These are phyloP conservation scores for Tachina lurida DNA, from an alignment of 2,888 invertebrate species.

Conservation along the genomic window DNA sequence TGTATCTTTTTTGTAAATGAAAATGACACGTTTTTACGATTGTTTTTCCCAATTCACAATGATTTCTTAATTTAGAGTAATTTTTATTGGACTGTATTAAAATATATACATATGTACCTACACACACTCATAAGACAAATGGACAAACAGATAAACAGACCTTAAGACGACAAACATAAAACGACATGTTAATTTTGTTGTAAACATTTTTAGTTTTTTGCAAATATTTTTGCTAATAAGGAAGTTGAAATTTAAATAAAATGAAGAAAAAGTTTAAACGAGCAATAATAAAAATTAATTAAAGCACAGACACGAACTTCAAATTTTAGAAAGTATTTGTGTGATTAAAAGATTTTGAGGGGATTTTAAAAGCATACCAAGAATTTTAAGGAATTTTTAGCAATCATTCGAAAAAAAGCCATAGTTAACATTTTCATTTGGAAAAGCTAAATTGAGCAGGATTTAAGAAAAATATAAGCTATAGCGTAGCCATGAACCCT, in stretches of 20 bases:
- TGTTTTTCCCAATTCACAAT: constrained; percentile 51
- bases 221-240: constrained; percentile 53
- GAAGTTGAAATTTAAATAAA: constrained; percentile 48
- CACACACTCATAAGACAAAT: background rate
- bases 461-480: too few relatives aligned
- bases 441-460: too few relatives aligned
- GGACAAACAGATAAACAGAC: constrained; percentile 8
- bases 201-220: constrained; percentile 7
- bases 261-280: background rate
- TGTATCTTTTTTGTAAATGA: constrained; percentile 51
- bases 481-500: too few relatives aligned
- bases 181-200: constrained; percentile 43
- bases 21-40: constrained; percentile 64
- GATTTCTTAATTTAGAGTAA: constrained; percentile 66
- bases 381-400: background rate
- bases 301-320: background rate
- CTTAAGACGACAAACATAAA: background rate
- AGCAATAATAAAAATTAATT: background rate
- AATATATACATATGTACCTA: background rate
- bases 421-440: too few relatives aligned
- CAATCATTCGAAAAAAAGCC: background rate
- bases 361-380: background rate
- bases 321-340: background rate
- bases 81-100: constrained; percentile 49
- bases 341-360: background rate